Conservation (phyloP, 1,140 invertebrate genomes). For the Microplitis demolitor region DNA sequence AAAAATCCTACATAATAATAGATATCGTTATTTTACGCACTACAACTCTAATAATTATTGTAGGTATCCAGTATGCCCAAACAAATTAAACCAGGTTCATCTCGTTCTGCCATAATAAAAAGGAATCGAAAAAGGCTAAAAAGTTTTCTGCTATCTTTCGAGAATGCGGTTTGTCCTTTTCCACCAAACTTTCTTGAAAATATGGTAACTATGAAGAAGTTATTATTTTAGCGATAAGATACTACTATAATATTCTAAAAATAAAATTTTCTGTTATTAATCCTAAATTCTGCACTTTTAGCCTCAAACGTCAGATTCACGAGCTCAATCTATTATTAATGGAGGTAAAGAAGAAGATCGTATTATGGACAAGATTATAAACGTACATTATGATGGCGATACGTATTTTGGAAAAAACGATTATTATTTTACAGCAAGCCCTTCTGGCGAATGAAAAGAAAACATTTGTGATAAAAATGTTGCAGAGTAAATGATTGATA, state of each 20-base stretch:
- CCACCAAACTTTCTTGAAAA: not conserved
- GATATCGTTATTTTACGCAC: no score
- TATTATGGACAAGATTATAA: not conserved
- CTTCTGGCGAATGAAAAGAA: not conserved
- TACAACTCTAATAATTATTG: no score
- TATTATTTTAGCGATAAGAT: not conserved
- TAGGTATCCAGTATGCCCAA: no score
- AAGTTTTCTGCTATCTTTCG: no score
- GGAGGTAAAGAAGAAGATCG: not conserved
- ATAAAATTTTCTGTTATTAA: not conserved
- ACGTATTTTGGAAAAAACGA: no score
- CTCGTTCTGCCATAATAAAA: no score
- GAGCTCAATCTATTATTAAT: not conserved
- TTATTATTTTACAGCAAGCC: no score
- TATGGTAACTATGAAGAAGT: not conserved
- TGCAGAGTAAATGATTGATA: not conserved
- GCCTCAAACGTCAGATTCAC: not conserved
- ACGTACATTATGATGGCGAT: not conserved
- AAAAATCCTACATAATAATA: no score
- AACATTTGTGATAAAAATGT: constrained; percentile 1
- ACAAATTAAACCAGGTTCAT: no score
- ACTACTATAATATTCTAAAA: not conserved
- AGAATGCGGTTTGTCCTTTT: not conserved
- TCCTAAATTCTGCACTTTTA: not conserved
- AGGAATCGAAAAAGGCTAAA: no score